Evolutionary conservation across 2,888 invertebrate genomes (phyloP).

Genomic region (Leuctra nigra): DNA sequence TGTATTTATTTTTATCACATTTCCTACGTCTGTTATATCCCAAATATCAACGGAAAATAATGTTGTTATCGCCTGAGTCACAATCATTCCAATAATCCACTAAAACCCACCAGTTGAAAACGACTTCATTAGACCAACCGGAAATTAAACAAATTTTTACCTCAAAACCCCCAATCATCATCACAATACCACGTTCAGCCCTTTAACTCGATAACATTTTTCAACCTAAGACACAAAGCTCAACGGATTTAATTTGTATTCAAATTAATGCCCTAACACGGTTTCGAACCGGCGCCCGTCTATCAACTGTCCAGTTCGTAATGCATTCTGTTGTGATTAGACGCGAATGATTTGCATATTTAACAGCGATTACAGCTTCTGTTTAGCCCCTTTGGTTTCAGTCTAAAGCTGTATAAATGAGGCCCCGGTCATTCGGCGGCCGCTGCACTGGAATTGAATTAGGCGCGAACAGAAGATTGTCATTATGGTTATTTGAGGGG

Average conservation of each 20-base stretch:
- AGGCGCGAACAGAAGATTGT: conserved; percentile 14
- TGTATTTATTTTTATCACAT: no score
- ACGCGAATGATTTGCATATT: conserved; percentile 13
- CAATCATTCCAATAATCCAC: no score
- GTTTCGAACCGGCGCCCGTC: conserved; percentile 6
- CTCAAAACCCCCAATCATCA: neutral
- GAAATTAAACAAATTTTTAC: conserved; percentile 14
- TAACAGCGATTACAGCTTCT: conserved; percentile 8
- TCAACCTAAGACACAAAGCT: neutral
- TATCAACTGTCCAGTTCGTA: conserved; percentile 12
- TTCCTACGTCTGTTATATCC: no score
- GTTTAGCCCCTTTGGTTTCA: conserved; percentile 3
- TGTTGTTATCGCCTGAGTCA: no score
- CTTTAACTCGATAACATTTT: no score
- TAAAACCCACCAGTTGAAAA: neutral
- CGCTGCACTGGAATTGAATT: conserved; percentile 10
- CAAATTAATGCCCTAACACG: conserved; percentile 15
- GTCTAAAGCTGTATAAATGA: conserved; percentile 13
- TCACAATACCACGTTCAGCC: neutral
- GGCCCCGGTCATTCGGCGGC: conserved; percentile 6
- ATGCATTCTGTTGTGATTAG: conserved; percentile 12
- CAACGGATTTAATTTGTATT: conserved; percentile 2
- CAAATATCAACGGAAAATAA: no score
- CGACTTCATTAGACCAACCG: neutral
- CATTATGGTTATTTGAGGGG: conserved; percentile 7